These are phyloP conservation scores for Alcedo atthis DNA, from an alignment of 2,797 vertebrate genomes.

Conservation along the genomic window DNA sequence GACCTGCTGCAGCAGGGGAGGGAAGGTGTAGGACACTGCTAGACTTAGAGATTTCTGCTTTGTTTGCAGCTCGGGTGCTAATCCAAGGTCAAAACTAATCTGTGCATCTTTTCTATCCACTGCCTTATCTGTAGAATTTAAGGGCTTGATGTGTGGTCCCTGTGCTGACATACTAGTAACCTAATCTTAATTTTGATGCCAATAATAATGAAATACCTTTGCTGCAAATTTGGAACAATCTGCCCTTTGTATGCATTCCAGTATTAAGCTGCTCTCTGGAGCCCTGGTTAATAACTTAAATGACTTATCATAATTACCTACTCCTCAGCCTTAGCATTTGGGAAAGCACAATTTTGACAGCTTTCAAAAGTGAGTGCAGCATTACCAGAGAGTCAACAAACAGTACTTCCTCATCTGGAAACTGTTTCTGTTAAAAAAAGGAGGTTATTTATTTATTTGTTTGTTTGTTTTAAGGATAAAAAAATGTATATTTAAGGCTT, in stretches of 20 bases:
- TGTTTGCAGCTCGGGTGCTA: not conserved
- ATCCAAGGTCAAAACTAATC: not conserved
- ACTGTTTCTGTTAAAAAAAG: not conserved
- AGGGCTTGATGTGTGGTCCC: not conserved
- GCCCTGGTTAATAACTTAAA: conserved; percentile 22
- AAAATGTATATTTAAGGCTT: not conserved
- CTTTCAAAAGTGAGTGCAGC: not conserved
- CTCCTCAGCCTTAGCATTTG: not conserved
- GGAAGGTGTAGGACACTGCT: not conserved
- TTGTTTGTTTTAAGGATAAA: not conserved
- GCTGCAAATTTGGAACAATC: not conserved
- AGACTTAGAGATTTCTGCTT: not conserved
- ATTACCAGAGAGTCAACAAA: not conserved
- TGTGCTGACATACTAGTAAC: not conserved
- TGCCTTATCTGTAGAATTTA: not conserved
- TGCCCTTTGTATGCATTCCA: not conserved
- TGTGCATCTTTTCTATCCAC: not conserved
- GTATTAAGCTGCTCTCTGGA: not conserved
- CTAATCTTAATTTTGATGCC: not conserved
- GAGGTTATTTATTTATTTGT: not conserved
- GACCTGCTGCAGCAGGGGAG: not conserved
- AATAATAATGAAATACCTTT: not conserved
- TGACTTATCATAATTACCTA: not conserved
- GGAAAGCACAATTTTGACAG: not conserved
- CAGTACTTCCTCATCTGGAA: not conserved